These are phyloP conservation scores for Sisyra nigra DNA, from an alignment of 2,888 invertebrate species.

Conservation along the genomic window DNA sequence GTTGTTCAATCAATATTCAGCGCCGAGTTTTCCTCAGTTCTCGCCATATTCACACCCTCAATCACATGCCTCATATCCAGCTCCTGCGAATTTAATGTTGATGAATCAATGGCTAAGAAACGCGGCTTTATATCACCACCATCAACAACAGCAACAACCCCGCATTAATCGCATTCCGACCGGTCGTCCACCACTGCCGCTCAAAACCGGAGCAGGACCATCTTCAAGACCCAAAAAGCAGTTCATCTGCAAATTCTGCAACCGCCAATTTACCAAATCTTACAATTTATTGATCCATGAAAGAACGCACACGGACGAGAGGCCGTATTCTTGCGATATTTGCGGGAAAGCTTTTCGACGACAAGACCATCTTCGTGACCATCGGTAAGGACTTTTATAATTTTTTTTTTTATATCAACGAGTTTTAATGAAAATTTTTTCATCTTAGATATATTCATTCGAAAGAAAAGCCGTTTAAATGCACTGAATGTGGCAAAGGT, in stretches of 20 bases:
- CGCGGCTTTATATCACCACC: constrained; percentile 49
- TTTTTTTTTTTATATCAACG: constrained; percentile 3
- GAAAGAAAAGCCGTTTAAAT: constrained; percentile 97
- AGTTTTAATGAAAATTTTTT: neutral
- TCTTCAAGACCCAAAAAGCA: constrained; percentile 52
- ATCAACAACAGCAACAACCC: constrained; percentile 22
- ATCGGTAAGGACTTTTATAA: constrained; percentile 53
- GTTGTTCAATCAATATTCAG: too few species aligned
- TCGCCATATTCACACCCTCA: neutral
- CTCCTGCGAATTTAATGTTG: constrained; percentile 32
- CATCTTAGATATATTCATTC: constrained; percentile 85
- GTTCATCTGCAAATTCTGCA: constrained; percentile 96
- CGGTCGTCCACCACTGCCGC: constrained; percentile 35
- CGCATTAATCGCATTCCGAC: constrained; percentile 29
- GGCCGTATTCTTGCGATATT: constrained; percentile 91
- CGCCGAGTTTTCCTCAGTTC: too few species aligned
- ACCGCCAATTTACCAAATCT: constrained; percentile 93
- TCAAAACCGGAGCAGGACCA: constrained; percentile 31
- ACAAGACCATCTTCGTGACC: constrained; percentile 85
- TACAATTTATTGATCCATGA: constrained; percentile 97
- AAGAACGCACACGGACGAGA: constrained; percentile 90
- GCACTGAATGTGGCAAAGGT: constrained; percentile 91
- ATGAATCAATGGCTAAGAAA: constrained; percentile 62
- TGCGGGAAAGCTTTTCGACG: constrained; percentile 91
- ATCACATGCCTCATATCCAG: constrained; percentile 8